These are phyloP conservation scores for Brienomyrus brachyistius DNA, from an alignment of 2,113 vertebrate species.

Conservation along the genomic window DNA sequence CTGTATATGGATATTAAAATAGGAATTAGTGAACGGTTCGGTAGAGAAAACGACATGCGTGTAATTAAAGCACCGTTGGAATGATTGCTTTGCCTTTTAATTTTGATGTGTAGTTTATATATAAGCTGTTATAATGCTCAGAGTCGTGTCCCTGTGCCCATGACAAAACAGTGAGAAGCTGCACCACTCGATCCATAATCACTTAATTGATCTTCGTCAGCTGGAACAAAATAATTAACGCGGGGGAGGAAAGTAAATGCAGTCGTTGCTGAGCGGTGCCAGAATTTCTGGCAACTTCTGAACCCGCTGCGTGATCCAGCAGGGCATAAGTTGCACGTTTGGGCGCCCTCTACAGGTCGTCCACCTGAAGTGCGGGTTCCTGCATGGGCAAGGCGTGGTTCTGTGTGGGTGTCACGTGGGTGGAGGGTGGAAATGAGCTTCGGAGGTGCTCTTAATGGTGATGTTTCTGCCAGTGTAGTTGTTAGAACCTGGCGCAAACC, in stretches of 20 bases:
- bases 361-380: neutral
- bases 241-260: neutral
- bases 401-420: neutral
- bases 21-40: neutral
- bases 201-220: conserved; percentile 9
- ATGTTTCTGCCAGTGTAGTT: neutral
- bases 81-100: conserved; percentile 1
- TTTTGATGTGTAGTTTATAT: neutral
- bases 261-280: neutral
- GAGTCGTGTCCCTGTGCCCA: neutral
- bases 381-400: neutral
- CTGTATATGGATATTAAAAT: neutral
- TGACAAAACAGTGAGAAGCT: neutral
- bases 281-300: neutral
- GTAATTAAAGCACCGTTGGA: neutral
- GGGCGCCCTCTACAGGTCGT: neutral
- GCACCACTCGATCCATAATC: conserved; percentile 11
- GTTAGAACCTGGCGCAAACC: neutral
- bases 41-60: neutral
- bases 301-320: neutral
- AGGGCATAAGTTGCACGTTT: too few relatives aligned
- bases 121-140: neutral
- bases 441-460: neutral
- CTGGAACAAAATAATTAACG: neutral
- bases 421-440: neutral